Percentiles rank a stretch among this genome's conserved stretches.
These are phyloP conservation scores for Collichthys lucidus DNA, from an alignment of 2,113 vertebrate species.

Conservation along the genomic window DNA sequence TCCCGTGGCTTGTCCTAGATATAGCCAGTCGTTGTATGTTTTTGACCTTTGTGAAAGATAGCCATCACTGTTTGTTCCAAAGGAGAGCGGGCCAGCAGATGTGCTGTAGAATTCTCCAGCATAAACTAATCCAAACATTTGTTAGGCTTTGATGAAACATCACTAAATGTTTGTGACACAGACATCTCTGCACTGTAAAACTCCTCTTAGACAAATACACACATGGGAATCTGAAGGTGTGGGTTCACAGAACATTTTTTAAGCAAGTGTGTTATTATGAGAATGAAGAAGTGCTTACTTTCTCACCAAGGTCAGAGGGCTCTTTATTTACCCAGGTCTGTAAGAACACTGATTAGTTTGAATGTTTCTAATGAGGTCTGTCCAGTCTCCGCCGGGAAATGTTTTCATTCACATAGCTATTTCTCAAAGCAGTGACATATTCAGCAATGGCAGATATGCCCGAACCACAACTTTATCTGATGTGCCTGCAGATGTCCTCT, in stretches of 20 bases:
- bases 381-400: constrained; percentile 1
- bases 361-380: constrained; percentile 23
- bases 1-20: not conserved
- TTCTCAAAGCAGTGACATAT: constrained; percentile 1
- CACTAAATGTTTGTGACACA: constrained; percentile 44
- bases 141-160: constrained; percentile 27
- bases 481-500: not conserved
- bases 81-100: constrained; percentile 25
- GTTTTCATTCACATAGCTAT: constrained; percentile 12
- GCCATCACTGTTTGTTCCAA: constrained; percentile 10
- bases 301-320: constrained; percentile 30
- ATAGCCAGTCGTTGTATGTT: not conserved
- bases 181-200: constrained; percentile 7
- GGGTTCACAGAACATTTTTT: not conserved
- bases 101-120: not conserved
- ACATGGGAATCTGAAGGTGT: constrained; percentile 12
- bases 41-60: not conserved
- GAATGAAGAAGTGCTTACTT: not conserved
- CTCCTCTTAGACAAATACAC: not conserved
- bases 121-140: constrained; percentile 62
- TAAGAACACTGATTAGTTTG: constrained; percentile 38
- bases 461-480: too few relatives aligned
- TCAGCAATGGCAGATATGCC: too few relatives aligned
- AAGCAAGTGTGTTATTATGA: not conserved
- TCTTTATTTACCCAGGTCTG: constrained; percentile 29